These are phyloP conservation scores for Callospermophilus lateralis DNA, from an alignment of 2,113 vertebrate species.

Conservation along the genomic window DNA sequence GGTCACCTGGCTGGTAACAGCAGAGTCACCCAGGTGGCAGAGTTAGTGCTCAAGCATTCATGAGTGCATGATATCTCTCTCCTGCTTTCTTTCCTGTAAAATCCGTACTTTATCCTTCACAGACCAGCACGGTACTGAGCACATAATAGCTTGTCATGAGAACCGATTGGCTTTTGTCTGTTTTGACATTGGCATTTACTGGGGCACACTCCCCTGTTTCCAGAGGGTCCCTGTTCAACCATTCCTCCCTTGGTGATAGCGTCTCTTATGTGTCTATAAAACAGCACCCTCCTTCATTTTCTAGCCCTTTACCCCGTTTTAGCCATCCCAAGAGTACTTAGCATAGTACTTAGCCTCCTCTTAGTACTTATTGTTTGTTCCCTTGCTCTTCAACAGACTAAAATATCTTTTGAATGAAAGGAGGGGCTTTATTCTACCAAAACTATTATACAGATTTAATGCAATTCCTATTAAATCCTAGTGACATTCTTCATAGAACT, in stretches of 20 bases:
- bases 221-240: neutral
- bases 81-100: neutral
- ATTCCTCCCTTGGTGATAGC: neutral
- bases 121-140: neutral
- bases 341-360: neutral
- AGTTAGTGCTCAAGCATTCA: neutral
- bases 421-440: neutral
- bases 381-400: neutral
- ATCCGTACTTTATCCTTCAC: neutral
- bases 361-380: neutral
- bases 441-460: too few species aligned
- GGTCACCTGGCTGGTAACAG: neutral
- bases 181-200: neutral
- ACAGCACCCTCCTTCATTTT: neutral
- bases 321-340: neutral
- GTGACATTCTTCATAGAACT: too few species aligned
- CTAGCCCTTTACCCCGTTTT: neutral
- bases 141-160: neutral
- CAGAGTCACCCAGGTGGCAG: neutral
- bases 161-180: neutral
- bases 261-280: neutral
- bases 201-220: neutral
- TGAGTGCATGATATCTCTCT: neutral
- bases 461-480: too few species aligned
- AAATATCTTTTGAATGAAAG: neutral